phyloP scores from a whole-genome alignment of 2,113 vertebrate genomes.

The Carassius gibelio region DNA sequence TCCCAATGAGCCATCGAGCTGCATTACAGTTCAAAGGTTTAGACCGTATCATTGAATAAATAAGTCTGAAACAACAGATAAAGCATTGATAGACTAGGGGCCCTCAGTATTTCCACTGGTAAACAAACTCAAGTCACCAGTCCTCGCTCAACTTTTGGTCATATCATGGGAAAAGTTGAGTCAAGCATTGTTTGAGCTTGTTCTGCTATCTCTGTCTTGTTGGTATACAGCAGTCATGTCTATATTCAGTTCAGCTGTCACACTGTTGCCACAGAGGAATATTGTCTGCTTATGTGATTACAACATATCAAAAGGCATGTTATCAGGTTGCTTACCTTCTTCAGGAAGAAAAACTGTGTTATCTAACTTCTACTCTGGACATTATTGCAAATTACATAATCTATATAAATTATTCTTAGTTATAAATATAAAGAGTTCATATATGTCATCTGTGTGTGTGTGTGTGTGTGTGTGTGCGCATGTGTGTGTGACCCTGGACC shows the following conservation, averaged over 20 bases:
- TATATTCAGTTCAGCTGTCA: constrained; percentile 6
- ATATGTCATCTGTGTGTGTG: too few species aligned
- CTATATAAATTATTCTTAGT: neutral
- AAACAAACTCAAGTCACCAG: constrained; percentile 48
- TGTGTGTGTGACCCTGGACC: too few species aligned
- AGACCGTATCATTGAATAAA: constrained; percentile 77
- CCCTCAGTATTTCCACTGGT: constrained; percentile 56
- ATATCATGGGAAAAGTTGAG: constrained; percentile 47
- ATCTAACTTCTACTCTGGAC: neutral
- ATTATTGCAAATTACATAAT: neutral
- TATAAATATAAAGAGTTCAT: too few species aligned
- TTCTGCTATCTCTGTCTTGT: constrained; percentile 30
- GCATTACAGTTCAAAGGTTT: constrained; percentile 59
- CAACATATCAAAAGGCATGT: neutral
- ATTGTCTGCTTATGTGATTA: constrained; percentile 4
- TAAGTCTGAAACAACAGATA: constrained; percentile 73
- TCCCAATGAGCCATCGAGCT: constrained; percentile 65
- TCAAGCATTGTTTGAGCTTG: constrained; percentile 38
- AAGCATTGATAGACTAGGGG: constrained; percentile 46
- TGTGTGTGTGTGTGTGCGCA: too few species aligned
- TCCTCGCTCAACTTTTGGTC: constrained; percentile 33
- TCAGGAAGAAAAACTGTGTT: neutral
- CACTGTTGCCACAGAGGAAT: neutral
- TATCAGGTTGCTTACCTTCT: neutral
- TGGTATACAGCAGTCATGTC: constrained; percentile 21